A percentile compares a stretch with the other conserved stretches of the same genome.
phyloP scores from a whole-genome alignment of 2,113 vertebrate genomes.

The Odocoileus virginianus region DNA sequence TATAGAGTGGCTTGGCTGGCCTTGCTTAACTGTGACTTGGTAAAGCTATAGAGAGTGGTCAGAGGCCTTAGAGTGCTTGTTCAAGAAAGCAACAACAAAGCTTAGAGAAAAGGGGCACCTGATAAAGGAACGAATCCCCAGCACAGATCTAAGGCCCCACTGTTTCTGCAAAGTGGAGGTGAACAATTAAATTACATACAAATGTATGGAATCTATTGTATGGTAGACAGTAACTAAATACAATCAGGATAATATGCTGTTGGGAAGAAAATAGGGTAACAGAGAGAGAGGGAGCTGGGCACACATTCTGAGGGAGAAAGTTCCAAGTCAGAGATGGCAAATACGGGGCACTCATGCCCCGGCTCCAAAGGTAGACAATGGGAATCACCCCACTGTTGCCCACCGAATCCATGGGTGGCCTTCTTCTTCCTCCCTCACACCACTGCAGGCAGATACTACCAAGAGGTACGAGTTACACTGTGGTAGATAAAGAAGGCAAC shows the following conservation, averaged over 20 bases:
- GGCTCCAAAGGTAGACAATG: rapidly evolving
- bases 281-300: background rate
- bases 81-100: background rate
- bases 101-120: background rate
- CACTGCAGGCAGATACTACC: background rate
- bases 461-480: background rate
- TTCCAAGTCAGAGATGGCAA: background rate
- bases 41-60: background rate
- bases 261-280: background rate
- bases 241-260: background rate
- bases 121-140: rapidly evolving
- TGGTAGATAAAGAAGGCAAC: background rate
- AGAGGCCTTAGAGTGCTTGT: background rate
- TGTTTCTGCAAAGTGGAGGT: background rate
- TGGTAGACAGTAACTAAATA: background rate
- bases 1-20: background rate
- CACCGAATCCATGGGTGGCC: background rate
- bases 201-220: background rate
- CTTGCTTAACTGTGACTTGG: background rate
- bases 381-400: background rate
- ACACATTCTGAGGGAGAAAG: background rate
- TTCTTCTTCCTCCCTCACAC: background rate
- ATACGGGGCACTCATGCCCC: background rate
- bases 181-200: background rate
- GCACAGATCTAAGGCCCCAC: background rate